These are phyloP conservation scores for Rostratula benghalensis DNA, from an alignment of 2,113 vertebrate species.

Conservation along the genomic window DNA sequence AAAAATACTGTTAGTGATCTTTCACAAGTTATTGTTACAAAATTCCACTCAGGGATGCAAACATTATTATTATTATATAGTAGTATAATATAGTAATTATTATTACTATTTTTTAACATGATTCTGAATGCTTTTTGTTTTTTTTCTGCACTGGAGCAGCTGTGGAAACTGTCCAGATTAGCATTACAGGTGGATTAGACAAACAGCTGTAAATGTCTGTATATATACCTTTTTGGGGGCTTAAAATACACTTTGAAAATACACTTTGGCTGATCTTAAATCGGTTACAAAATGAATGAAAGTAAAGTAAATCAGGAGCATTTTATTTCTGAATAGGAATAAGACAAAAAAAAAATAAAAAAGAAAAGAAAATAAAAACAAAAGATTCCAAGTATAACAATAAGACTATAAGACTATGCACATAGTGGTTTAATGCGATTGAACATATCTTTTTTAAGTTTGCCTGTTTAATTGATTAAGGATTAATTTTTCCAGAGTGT, in stretches of 20 bases:
- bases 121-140: background rate
- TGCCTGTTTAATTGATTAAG: background rate
- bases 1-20: background rate
- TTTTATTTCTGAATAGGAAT: background rate
- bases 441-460: background rate
- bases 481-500: background rate
- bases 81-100: no score
- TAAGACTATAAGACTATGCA: background rate
- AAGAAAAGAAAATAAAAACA: no score
- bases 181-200: background rate
- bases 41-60: background rate
- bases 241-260: background rate
- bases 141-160: background rate
- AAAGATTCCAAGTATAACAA: background rate
- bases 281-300: background rate
- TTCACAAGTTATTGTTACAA: background rate
- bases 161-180: background rate
- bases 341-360: background rate
- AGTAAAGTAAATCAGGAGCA: background rate
- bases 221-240: background rate
- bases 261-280: background rate
- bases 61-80: background rate
- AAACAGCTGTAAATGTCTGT: background rate
- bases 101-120: background rate
- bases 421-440: background rate